Evolutionary conservation across 2,888 invertebrate genomes (phyloP).

Genomic region (Troglohyphantes excavatus): DNA sequence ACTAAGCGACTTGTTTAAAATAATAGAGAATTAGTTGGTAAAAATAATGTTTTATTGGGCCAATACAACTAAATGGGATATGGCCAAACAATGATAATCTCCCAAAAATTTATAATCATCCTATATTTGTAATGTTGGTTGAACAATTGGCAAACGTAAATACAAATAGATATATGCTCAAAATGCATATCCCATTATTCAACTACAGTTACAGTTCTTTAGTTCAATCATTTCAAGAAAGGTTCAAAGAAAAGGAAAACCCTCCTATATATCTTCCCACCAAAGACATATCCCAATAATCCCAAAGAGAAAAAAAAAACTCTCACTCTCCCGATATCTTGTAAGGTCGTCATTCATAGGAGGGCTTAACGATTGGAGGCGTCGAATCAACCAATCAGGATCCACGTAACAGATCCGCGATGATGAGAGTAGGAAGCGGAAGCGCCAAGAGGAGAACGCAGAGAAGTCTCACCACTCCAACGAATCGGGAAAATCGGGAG

Average conservation of each 20-base stretch:
- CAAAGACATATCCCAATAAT: neutral
- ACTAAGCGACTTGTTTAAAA: too few relatives aligned
- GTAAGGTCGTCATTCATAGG: conserved; percentile 5
- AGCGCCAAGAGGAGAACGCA: conserved; percentile 70
- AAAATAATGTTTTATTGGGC: too few relatives aligned
- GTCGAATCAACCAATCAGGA: conserved; percentile 69
- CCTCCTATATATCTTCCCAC: neutral
- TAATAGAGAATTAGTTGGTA: too few relatives aligned
- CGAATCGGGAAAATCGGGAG: conserved; percentile 34
- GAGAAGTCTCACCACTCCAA: conserved; percentile 57
- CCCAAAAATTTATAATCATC: too few relatives aligned
- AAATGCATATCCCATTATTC: too few relatives aligned
- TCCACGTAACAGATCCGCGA: conserved; percentile 65
- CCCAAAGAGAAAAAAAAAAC: neutral
- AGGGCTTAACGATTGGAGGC: conserved; percentile 50
- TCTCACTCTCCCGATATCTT: neutral
- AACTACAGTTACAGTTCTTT: neutral
- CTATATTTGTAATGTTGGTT: too few relatives aligned
- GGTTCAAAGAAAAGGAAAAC: neutral
- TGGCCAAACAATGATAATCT: too few relatives aligned
- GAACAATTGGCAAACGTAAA: too few relatives aligned
- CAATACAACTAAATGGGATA: too few relatives aligned
- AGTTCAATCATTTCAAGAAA: neutral
- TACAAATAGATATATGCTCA: too few relatives aligned
- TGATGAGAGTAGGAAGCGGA: conserved; percentile 76